These are phyloP conservation scores for Cathartes aura DNA, from an alignment of 2,113 vertebrate genomes.

Conservation along the genomic window DNA sequence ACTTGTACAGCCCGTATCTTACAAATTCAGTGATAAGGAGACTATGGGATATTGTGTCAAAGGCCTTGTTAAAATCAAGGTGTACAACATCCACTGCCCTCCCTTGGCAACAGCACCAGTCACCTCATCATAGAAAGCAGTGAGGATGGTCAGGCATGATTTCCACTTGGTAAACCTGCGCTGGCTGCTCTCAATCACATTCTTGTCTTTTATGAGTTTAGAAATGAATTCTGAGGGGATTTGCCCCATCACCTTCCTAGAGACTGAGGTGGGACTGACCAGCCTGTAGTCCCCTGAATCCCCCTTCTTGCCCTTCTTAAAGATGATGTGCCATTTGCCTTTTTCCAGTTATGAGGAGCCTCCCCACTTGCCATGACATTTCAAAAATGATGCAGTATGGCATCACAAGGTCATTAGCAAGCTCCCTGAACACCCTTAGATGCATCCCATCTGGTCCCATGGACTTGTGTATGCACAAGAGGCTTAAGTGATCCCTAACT, in stretches of 20 bases:
- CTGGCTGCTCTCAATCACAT: background rate
- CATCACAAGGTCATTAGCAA: background rate
- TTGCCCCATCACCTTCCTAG: background rate
- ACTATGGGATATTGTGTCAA: background rate
- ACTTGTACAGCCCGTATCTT: background rate
- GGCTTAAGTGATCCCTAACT: background rate
- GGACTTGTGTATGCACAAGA: background rate
- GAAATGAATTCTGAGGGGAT: background rate
- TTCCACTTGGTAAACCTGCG: background rate
- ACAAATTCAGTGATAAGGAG: background rate
- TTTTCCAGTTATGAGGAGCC: background rate
- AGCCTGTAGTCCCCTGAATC: background rate
- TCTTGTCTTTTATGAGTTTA: background rate
- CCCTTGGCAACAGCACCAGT: background rate
- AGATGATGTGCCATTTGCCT: background rate
- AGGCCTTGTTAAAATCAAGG: background rate
- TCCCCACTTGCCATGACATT: background rate
- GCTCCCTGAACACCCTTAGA: background rate
- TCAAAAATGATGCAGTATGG: background rate
- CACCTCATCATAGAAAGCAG: accelerated
- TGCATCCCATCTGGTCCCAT: background rate
- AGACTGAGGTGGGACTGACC: background rate
- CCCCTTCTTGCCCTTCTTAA: background rate
- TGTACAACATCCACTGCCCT: background rate
- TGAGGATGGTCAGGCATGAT: background rate